Evolutionary conservation across 1,140 invertebrate species (phyloP).

Genomic region (Ectropis grisescens): DNA sequence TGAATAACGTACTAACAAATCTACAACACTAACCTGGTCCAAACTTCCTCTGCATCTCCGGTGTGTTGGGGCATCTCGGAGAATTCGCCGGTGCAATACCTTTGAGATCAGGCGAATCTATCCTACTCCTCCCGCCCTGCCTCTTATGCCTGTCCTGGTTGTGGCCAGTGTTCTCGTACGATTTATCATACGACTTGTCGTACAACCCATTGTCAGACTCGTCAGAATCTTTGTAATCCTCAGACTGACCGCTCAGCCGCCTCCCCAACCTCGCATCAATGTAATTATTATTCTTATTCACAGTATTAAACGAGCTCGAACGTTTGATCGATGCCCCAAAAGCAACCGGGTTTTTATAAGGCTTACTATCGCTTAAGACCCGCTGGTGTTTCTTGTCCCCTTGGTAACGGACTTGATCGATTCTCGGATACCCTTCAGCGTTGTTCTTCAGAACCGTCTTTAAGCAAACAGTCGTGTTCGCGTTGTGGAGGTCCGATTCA

Average conservation of each 20-base stretch:
- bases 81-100: conserved; percentile 50
- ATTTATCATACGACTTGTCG: conserved; percentile 37
- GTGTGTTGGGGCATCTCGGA: conserved; percentile 61
- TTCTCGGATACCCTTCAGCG: conserved; percentile 37
- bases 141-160: conserved; percentile 46
- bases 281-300: conserved; percentile 59
- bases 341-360: conserved; percentile 15
- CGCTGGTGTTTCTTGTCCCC: conserved; percentile 51
- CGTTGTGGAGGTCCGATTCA: conserved; percentile 39
- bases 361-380: conserved; percentile 38
- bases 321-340: conserved; percentile 52
- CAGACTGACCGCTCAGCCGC: conserved; percentile 41
- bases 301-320: conserved; percentile 64
- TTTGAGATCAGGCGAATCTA: conserved; percentile 54
- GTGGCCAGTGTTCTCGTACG: no score
- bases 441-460: conserved; percentile 58
- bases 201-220: conserved; percentile 47
- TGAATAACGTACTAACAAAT: no score
- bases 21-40: no score
- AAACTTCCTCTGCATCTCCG: conserved; percentile 64
- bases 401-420: conserved; percentile 54
- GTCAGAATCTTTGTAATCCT: conserved; percentile 50
- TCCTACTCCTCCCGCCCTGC: conserved; percentile 32
- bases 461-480: conserved; percentile 45
- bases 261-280: conserved; percentile 29